Conservation (phyloP, 2,797 vertebrate species). For the Psittacula derbiana region DNA sequence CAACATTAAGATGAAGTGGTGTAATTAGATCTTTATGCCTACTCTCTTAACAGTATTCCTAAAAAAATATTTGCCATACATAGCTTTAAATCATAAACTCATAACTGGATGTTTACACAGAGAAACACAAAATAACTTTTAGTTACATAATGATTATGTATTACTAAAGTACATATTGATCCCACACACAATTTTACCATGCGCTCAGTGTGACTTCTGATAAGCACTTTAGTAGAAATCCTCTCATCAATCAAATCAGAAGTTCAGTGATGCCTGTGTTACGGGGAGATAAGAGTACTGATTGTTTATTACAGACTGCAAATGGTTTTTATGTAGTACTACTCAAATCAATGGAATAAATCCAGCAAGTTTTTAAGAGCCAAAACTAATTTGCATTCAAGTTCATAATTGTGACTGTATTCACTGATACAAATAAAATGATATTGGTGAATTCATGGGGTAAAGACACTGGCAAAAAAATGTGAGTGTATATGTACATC, state of each 20-base stretch:
- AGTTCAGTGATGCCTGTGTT: neutral
- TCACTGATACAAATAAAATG: neutral
- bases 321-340: neutral
- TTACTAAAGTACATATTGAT: neutral
- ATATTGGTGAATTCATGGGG: neutral
- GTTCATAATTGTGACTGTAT: neutral
- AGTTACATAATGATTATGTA: neutral
- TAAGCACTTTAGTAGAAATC: neutral
- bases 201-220: neutral
- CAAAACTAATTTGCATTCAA: neutral
- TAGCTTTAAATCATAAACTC: neutral
- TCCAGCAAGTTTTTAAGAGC: neutral
- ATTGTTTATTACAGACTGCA: neutral
- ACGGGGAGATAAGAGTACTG: neutral
- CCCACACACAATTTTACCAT: neutral
- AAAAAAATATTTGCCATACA: neutral
- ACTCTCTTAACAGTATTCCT: neutral
- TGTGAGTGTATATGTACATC: accelerated
- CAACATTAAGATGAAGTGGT: neutral
- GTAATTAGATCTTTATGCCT: neutral
- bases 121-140: neutral
- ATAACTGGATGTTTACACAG: neutral
- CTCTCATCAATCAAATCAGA: neutral
- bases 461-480: neutral
- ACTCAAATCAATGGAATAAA: neutral